These are phyloP conservation scores for Petaurus breviceps DNA, from an alignment of 2,113 vertebrate genomes.

Conservation along the genomic window DNA sequence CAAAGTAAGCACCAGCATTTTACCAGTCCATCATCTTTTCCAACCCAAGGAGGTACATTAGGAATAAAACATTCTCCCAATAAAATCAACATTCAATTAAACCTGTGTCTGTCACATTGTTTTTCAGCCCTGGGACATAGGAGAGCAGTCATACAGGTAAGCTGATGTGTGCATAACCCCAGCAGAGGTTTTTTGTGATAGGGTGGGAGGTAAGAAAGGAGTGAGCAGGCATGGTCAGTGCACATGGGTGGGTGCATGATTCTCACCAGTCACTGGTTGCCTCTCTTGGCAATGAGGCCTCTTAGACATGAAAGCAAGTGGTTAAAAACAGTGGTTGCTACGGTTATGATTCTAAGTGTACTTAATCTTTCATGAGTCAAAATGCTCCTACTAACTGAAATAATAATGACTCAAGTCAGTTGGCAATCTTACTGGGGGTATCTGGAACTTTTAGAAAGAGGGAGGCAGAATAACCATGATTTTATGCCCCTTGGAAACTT, in stretches of 20 bases:
- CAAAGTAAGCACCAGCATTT: slow-evolving; percentile 24
- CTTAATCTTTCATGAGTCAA: neutral
- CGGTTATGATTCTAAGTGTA: neutral
- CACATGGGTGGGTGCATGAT: neutral
- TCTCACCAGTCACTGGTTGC: neutral
- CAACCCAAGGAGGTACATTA: neutral
- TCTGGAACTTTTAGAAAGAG: neutral
- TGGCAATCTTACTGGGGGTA: neutral
- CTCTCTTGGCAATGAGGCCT: neutral
- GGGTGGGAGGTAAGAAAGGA: neutral
- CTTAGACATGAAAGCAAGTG: neutral
- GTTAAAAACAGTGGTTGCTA: neutral
- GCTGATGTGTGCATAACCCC: neutral
- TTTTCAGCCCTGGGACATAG: neutral
- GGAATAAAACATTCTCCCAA: slow-evolving; percentile 24
- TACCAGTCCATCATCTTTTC: neutral
- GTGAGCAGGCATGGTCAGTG: fast-evolving
- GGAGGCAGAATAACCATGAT: neutral
- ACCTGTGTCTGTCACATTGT: neutral
- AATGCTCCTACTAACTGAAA: neutral
- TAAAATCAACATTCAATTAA: neutral
- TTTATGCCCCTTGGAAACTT: neutral
- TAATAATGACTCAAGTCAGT: neutral
- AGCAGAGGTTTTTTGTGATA: neutral
- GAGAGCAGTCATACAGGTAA: neutral